Evolutionary conservation across 2,888 invertebrate genomes (phyloP), one percentile per base, ranked within the genome.

Genomic region (Amphimallon solstitiale): DNA sequence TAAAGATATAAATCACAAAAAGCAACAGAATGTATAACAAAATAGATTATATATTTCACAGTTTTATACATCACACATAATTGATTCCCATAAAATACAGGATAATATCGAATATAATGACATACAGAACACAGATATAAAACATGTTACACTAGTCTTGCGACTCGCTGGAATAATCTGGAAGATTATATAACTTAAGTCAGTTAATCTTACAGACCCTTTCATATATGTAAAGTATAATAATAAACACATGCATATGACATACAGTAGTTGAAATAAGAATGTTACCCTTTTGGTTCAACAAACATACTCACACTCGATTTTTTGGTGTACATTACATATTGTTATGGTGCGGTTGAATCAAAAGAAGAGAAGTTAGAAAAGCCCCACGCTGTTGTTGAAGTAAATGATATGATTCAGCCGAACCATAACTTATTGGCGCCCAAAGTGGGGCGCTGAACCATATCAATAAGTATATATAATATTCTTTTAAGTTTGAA

Each of bases 41-140:
- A 79, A 79, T 79, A 56, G 54, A 54, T n/a, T 56, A 79, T 79
- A 79, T 79, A 65, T 65, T 79, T 79, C 72, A 74, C 75, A 65
- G 52, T 65, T 59, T 51, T 51, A 65, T 56, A 56, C 56, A 65
- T 65, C 65, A 65, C 65, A 65, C 52, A 52, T 43, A 59, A 65
- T 65, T 65, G 65, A 60, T 65, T 65, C 65, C 65, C 65, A 65
- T 40, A 19, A 45, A 56, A 46, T 49, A 54, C 34, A 45, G 49
- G 34, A 35, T 61, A 34, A 48, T 49, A 62, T 62, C 49, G 23
- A 49, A 43, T 60, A 29, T 37, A 62, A 46, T 23, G 62, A 62
- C 21, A 62, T 37, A 62, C 38, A 62, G 49, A 62, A 46, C 35
- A 62, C 37, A 62, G 21, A 60, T 17, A 45, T 23, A 17, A 40